These are phyloP conservation scores for Drosophila pegasa DNA, from an alignment of 2,888 invertebrate species.

Conservation along the genomic window DNA sequence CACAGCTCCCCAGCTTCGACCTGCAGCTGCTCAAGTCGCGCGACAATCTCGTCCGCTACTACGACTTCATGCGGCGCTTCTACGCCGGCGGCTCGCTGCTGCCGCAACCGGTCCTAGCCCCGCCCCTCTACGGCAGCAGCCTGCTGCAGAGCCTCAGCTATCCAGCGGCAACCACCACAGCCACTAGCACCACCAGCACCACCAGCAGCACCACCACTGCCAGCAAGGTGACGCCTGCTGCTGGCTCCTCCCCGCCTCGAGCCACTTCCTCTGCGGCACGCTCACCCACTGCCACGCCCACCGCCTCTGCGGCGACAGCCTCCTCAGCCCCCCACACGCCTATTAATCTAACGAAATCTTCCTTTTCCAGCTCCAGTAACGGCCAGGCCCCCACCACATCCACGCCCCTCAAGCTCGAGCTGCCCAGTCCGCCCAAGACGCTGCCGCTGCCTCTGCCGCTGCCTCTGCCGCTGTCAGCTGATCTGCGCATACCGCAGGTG, in stretches of 20 bases:
- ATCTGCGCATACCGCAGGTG: conserved; percentile 66
- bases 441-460: conserved; percentile 30
- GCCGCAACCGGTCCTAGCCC: conserved; percentile 69
- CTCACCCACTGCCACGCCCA: conserved; percentile 58
- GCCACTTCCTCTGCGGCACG: conserved; percentile 48
- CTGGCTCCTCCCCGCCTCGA: conserved; percentile 60
- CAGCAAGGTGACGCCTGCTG: conserved; percentile 14
- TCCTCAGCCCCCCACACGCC: conserved; percentile 63
- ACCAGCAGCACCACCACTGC: conserved; percentile 27
- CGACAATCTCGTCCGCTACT: conserved; percentile 82
- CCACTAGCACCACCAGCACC: conserved; percentile 9
- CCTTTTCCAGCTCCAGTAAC: conserved; percentile 76
- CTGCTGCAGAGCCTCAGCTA: conserved; percentile 66
- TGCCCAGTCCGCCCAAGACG: conserved; percentile 67
- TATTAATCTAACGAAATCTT: conserved; percentile 81
- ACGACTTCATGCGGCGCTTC: conserved; percentile 83
- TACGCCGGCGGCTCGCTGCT: conserved; percentile 73
- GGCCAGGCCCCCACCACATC: conserved; percentile 61
- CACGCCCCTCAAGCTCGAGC: conserved; percentile 67
- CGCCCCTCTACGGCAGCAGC: conserved; percentile 69
- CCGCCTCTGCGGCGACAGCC: not conserved
- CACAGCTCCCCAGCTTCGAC: conserved; percentile 61
- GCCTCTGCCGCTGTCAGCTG: conserved; percentile 17
- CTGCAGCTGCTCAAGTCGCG: conserved; percentile 79
- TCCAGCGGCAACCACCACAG: conserved; percentile 46